A percentile compares a stretch with the other conserved stretches of the same genome.
Conservation (phyloP, 2,113 vertebrate species). For the Halichoerus grypus region DNA sequence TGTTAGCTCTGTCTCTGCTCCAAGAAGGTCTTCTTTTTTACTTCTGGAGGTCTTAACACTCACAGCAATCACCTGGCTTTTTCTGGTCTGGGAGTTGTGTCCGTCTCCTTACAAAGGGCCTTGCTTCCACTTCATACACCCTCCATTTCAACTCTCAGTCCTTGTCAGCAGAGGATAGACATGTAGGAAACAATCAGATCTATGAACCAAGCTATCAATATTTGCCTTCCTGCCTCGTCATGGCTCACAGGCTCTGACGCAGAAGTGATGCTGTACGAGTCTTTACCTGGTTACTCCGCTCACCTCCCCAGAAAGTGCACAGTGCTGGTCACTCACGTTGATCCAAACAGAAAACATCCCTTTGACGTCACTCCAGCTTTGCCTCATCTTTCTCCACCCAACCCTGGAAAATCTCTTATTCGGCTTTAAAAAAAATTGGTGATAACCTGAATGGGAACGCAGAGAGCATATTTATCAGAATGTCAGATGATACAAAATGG, state of each 20-base stretch:
- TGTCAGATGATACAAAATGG: background rate
- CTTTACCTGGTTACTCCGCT: slow-evolving; percentile 25
- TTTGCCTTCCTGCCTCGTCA: slow-evolving; percentile 71
- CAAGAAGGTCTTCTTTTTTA: slow-evolving; percentile 15
- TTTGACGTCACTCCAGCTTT: background rate
- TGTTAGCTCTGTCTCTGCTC: background rate
- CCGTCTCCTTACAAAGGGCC: background rate
- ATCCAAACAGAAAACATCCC: background rate
- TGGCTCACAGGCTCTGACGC: slow-evolving; percentile 51
- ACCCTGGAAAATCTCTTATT: background rate
- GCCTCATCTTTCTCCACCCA: background rate
- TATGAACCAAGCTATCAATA: slow-evolving; percentile 40
- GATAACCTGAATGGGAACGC: background rate
- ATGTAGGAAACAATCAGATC: background rate
- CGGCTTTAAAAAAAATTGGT: background rate
- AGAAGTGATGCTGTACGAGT: background rate
- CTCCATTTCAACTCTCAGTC: background rate
- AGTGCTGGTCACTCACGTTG: background rate
- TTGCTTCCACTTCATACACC: background rate
- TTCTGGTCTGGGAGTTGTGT: background rate
- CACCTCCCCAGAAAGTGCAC: background rate
- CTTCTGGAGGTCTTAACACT: background rate
- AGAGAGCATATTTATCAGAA: background rate
- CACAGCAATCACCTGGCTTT: background rate
- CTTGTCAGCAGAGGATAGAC: background rate